Evolutionary conservation across 2,797 vertebrate species (phyloP).

Genomic region (Trematomus bernacchii): DNA sequence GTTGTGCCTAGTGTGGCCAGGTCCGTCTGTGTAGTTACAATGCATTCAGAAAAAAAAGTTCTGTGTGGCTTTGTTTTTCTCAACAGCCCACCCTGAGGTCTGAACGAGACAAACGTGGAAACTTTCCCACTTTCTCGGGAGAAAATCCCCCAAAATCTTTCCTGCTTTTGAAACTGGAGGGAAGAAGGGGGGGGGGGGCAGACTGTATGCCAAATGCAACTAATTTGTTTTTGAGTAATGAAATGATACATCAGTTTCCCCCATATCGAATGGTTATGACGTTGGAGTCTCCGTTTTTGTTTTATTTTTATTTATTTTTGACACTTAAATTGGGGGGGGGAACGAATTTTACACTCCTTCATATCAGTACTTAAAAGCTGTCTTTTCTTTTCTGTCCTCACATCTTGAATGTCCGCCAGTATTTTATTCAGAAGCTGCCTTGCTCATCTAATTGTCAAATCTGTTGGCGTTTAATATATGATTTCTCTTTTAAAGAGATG

Average conservation of each 20-base stretch:
- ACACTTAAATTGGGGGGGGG: constrained; percentile 71
- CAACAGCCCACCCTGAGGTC: constrained; percentile 56
- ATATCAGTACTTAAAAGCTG: constrained; percentile 76
- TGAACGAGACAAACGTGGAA: constrained; percentile 57
- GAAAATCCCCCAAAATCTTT: constrained; percentile 52
- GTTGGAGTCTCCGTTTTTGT: constrained; percentile 61
- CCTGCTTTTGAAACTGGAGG: constrained; percentile 66
- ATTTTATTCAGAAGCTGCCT: constrained; percentile 87
- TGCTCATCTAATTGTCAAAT: constrained; percentile 71
- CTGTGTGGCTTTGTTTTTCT: constrained; percentile 58
- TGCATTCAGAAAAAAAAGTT: constrained; percentile 61
- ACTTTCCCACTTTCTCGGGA: constrained; percentile 53
- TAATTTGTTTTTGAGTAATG: constrained; percentile 68
- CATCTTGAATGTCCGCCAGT: constrained; percentile 82
- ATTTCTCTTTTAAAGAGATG: constrained; percentile 70
- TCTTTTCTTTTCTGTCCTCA: constrained; percentile 61
- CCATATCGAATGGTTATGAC: constrained; percentile 69
- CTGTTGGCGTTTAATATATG: constrained; percentile 61
- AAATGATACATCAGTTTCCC: constrained; percentile 64
- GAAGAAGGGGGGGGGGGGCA: constrained; percentile 18
- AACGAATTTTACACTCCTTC: constrained; percentile 81
- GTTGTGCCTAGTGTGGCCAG: constrained; percentile 49
- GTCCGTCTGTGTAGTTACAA: constrained; percentile 64
- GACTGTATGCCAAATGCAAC: constrained; percentile 72
- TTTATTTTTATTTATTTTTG: constrained; percentile 78